Conservation (phyloP, 2,888 invertebrate genomes). For the Erebia aethiops region DNA sequence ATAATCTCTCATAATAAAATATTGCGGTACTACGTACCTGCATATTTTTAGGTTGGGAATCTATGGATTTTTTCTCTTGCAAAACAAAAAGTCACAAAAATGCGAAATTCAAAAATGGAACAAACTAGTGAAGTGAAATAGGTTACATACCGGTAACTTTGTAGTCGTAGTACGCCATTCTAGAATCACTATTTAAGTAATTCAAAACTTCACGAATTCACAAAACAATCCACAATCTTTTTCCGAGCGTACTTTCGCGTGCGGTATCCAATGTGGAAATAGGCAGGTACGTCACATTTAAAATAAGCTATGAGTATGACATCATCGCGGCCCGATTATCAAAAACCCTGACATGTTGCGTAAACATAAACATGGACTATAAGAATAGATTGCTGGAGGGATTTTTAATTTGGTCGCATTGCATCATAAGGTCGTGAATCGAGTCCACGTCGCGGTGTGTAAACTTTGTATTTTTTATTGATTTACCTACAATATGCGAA, state of each 20-base stretch:
- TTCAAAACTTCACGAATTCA: slow-evolving; percentile 32
- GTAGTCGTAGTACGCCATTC: slow-evolving; percentile 63
- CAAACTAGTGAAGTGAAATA: background rate
- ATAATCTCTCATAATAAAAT: background rate
- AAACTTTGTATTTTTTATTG: slow-evolving; percentile 36
- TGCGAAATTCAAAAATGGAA: slow-evolving; percentile 7
- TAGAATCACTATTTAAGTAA: slow-evolving; percentile 35
- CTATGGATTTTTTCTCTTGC: background rate
- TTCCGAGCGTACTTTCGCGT: slow-evolving; percentile 45
- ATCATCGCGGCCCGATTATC: slow-evolving; percentile 75
- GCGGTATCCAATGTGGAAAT: slow-evolving; percentile 61
- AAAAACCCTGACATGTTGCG: slow-evolving; percentile 50
- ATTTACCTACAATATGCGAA: slow-evolving; percentile 34
- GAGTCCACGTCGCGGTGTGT: slow-evolving; percentile 17
- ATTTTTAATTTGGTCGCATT: slow-evolving; percentile 51
- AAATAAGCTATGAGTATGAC: slow-evolving; percentile 71
- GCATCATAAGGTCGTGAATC: slow-evolving; percentile 39
- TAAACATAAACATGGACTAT: slow-evolving; percentile 49
- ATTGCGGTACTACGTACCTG: background rate
- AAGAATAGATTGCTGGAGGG: background rate
- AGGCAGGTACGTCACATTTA: slow-evolving; percentile 75
- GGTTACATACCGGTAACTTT: slow-evolving; percentile 62
- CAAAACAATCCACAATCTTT: slow-evolving; percentile 34
- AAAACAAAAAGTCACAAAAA: background rate
- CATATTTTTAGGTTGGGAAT: slow-evolving; percentile 3